Evolutionary conservation across 2,797 vertebrate species (phyloP).

Genomic region (Microctenopoma lineatum): DNA sequence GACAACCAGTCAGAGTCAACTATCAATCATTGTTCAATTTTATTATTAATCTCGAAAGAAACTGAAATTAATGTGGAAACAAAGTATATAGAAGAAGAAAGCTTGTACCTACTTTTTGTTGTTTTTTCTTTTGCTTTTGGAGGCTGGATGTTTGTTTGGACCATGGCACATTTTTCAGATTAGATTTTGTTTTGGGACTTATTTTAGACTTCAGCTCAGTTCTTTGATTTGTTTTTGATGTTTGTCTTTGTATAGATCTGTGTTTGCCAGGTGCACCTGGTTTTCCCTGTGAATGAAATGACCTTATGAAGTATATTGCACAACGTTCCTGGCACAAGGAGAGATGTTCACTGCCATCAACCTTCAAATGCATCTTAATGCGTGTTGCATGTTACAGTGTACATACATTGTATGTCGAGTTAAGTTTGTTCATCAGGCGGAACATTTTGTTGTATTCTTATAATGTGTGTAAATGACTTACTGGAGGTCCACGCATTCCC

Average conservation of each 20-base stretch:
- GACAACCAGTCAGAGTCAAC: not conserved
- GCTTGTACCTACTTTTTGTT: constrained; percentile 73
- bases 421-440: not conserved
- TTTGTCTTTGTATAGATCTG: constrained; percentile 13
- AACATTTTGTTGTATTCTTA: not conserved
- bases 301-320: not conserved
- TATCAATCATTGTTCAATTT: not conserved
- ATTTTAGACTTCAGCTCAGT: constrained; percentile 10
- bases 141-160: not conserved
- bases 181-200: constrained; percentile 5
- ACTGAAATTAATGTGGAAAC: not conserved
- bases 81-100: constrained; percentile 22
- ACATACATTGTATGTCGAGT: not conserved
- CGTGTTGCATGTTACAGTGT: no score
- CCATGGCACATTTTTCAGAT: not conserved
- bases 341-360: not conserved
- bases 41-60: not conserved
- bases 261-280: constrained; percentile 67
- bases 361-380: not conserved
- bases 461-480: constrained; percentile 54
- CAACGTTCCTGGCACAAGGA: not conserved
- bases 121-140: constrained; percentile 29
- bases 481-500: constrained; percentile 75
- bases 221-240: constrained; percentile 16
- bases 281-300: constrained; percentile 71